Base-by-base conservation (phyloP, 2,797 vertebrate genomes). In the Tapirus indicus region DNA sequence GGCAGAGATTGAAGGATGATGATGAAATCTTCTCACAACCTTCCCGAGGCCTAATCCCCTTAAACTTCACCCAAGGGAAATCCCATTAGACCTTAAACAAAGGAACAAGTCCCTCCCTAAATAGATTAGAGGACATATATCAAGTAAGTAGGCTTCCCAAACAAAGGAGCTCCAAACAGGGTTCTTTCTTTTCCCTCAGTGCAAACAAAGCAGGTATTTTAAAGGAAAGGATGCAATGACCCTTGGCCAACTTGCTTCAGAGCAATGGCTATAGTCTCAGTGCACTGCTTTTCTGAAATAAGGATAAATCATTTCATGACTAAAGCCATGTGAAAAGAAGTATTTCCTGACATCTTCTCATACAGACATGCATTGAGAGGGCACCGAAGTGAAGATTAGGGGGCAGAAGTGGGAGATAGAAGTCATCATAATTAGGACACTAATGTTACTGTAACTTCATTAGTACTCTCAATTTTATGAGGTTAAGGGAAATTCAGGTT, bases 41-140 rank as follows among this genome's bases (percentile, higher is more conserved):
- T 95, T 88, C 83, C 88, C 21, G 6, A 54, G 77, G 41, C 47
- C 62, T 72, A 90, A 90, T 91, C 90, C 87, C 66, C 85, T 92
- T 96, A 94, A 58, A 93, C 56, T 94, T 96, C 69, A 88, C 92
- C 47, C 38, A 66, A 17, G 49, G 75, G 92, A 97, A 92, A 91
- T 89, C 64, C 21, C 47, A 88, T 20, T 66, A 85, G 72, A 92
- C 72, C 41, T 89, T 94, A 96, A 94, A 94, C 71, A 96, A 77
- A 97, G 66, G 88, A 60, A 54, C 38, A 86, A 66, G 25, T 78
- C 56, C 88, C 71, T 95, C 56, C 82, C n/a, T 95, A 91, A 95
- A 92, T 49, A 97, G 79, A 87, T 87, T 82, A 93, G n/a, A 91
- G 41, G 29, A 41, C 62, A 41, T 90, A 93, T 54, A 96, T 91